phyloP scores from a whole-genome alignment of 2,888 invertebrate genomes.

The Hyposoter didymator region DNA sequence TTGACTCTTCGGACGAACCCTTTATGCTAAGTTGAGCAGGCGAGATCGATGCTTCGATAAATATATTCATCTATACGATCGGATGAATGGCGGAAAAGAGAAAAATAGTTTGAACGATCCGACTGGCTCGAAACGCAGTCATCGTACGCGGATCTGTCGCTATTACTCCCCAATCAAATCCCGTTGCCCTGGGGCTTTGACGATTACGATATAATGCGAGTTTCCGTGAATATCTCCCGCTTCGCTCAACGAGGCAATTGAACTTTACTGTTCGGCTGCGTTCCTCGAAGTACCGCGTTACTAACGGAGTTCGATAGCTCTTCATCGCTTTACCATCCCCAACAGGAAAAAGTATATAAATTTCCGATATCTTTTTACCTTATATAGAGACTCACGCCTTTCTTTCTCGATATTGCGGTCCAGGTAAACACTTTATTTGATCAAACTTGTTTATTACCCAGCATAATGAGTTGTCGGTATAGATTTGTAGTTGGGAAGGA shows the following conservation, averaged over 20 bases:
- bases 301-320: constrained; percentile 26
- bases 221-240: constrained; percentile 19
- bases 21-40: neutral
- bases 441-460: neutral
- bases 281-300: constrained; percentile 18
- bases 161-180: constrained; percentile 31
- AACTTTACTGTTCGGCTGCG: constrained; percentile 30
- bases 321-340: constrained; percentile 18
- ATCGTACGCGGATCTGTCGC: constrained; percentile 18
- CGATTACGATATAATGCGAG: constrained; percentile 51
- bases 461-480: neutral
- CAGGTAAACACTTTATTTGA: neutral
- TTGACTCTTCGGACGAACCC: neutral
- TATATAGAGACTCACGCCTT: neutral
- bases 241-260: constrained; percentile 18
- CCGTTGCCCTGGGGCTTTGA: constrained; percentile 24
- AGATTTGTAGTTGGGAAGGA: neutral
- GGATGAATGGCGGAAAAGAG: neutral
- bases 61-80: neutral
- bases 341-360: neutral
- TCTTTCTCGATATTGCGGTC: neutral
- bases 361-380: neutral
- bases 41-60: neutral
- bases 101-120: constrained; percentile 40
- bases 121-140: constrained; percentile 15